Conservation (phyloP, 2,113 vertebrate genomes). For the Nothobranchius furzeri region DNA sequence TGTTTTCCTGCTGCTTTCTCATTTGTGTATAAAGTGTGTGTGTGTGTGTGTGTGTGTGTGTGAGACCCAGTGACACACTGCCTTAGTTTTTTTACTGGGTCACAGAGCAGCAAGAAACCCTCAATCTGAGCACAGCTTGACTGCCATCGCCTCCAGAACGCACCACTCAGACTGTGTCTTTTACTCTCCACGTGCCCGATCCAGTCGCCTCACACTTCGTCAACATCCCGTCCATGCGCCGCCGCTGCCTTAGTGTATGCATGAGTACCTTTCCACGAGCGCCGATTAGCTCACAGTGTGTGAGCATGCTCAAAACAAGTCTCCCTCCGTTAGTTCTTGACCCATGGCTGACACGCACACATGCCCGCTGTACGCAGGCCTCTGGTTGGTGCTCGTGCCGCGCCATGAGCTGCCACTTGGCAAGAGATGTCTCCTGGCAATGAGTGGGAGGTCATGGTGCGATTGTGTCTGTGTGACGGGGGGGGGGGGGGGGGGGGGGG, state of each 20-base stretch:
- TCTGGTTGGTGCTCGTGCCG: conserved; percentile 39
- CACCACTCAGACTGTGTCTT: conserved; percentile 8
- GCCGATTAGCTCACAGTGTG: conserved; percentile 71
- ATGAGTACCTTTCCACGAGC: conserved; percentile 59
- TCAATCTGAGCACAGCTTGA: conserved; percentile 67
- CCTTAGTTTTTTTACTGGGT: conserved; percentile 71
- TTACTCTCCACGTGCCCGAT: conserved; percentile 6
- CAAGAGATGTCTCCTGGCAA: conserved; percentile 46
- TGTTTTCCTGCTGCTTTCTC: background rate
- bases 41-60: conserved; percentile 25
- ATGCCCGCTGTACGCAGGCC: conserved; percentile 2
- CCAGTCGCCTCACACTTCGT: conserved; percentile 12
- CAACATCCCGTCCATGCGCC: conserved; percentile 15
- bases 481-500: conserved; percentile 14
- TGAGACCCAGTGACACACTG: conserved; percentile 66
- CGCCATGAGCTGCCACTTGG: conserved; percentile 63
- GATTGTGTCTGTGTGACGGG: conserved; percentile 15
- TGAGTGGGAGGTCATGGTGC: conserved; percentile 48
- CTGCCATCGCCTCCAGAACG: conserved; percentile 42
- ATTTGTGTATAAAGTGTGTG: conserved; percentile 13
- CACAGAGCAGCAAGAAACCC: conserved; percentile 54
- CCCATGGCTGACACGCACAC: conserved; percentile 19
- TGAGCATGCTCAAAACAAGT: conserved; percentile 76
- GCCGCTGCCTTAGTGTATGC: conserved; percentile 36
- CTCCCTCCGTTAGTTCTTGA: conserved; percentile 25